Base-by-base conservation (phyloP, 2,797 vertebrate species). In the Oryzias dopingdopingensis region DNA sequence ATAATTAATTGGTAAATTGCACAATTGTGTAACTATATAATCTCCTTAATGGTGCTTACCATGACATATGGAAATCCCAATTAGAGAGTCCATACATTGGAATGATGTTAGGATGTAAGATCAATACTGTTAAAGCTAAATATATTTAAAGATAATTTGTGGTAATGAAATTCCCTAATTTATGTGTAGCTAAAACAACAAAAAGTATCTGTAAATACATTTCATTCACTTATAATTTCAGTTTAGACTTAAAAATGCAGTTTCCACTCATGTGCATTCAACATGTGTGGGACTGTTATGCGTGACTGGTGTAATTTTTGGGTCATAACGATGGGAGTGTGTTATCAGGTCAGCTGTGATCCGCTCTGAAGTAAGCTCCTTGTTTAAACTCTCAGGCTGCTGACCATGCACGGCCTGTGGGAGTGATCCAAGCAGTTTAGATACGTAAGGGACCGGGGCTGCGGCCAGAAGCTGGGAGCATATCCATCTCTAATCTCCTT, bases 401-500 rank as follows among this genome's bases (percentile, higher is more conserved):
- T 92, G 92, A 92, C 79, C 80, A 81, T 58, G 90, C 89, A 89
- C 63, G 64, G 78, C 67, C 76, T 44, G 26, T 43, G 57, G 54
- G 83, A 80, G 72, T 66, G 77, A 86, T 84, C 70, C 78, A 79
- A 82, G 80, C 78, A 68, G 80, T 89, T 84, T 79, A 84, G 75
- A 83, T 10, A 56, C 49, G 64, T 73, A 79, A 72, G 77, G 76
- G 72, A 79, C 72, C 42, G 52, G 52, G 70, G 82, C 74, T 70
- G 82, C 82, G 74, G 80, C 81, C 80, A 73, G 62, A 64, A 67
- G 65, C 81, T 79, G 77, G 73, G 61, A 83, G 80, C 76, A 70
- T 84, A 87, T 80, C 86, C 79, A 82, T 76, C 72, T 68, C 80
- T 92, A 92, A 92, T 92, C 91, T 90, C 74, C 89, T 92, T 91